Conservation (phyloP, 2,888 invertebrate species). For the Drosophila ustulata region DNA sequence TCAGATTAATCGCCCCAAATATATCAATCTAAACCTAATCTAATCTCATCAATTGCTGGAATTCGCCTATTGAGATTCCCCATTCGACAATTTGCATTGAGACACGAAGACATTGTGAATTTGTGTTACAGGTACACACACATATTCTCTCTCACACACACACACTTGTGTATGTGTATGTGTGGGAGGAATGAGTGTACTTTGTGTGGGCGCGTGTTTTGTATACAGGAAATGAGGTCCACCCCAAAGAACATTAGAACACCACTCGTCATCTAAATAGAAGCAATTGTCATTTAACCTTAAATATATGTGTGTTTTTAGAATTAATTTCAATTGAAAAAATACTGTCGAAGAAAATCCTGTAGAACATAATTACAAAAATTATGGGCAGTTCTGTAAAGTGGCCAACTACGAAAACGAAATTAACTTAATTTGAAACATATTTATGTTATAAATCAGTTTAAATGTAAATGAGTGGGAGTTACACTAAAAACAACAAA, state of each 20-base stretch:
- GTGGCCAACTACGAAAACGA: no score
- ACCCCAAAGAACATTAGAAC: constrained; percentile 28
- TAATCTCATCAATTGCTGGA: constrained; percentile 22
- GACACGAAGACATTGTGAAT: constrained; percentile 22
- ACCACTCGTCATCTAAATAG: constrained; percentile 7
- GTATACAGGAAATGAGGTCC: constrained; percentile 38
- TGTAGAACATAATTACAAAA: no score
- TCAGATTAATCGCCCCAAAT: constrained; percentile 18
- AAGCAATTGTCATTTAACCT: not conserved
- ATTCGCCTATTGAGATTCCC: constrained; percentile 6
- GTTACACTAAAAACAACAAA: no score
- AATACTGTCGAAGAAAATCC: no score
- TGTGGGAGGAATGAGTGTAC: constrained; percentile 5
- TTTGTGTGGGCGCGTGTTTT: constrained; percentile 26
- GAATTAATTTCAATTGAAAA: no score
- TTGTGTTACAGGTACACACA: constrained; percentile 4
- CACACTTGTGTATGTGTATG: not conserved
- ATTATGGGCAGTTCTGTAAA: no score
- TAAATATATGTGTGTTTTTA: no score
- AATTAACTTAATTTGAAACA: no score
- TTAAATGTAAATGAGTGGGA: no score
- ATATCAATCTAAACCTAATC: constrained; percentile 25
- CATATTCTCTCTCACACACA: not conserved
- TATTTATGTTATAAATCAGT: no score
- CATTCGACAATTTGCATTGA: constrained; percentile 9